Percentiles rank a stretch among this genome's conserved stretches.
These are phyloP conservation scores for Macaria notata DNA, from an alignment of 2,888 invertebrate genomes.

Conservation along the genomic window DNA sequence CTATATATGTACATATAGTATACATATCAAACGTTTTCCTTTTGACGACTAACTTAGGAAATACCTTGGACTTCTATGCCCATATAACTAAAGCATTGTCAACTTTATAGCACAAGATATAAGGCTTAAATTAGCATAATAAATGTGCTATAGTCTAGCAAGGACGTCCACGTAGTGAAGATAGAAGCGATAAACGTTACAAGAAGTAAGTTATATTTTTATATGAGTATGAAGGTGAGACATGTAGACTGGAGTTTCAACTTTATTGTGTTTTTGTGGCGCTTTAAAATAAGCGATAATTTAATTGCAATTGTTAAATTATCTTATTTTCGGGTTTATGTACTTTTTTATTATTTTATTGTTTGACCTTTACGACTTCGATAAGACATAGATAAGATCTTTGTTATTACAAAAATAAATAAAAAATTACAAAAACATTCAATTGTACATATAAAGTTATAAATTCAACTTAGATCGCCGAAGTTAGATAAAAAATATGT, in stretches of 20 bases:
- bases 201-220: constrained; percentile 25
- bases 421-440: too few species aligned
- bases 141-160: constrained; percentile 26
- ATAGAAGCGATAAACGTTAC: constrained; percentile 34
- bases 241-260: constrained; percentile 26
- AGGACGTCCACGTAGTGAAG: constrained; percentile 35
- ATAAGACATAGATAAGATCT: too few species aligned
- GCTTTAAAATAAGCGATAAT: background rate
- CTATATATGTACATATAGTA: constrained; percentile 7
- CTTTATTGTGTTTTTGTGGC: constrained; percentile 14
- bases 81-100: constrained; percentile 25
- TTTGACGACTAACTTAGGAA: constrained; percentile 48
- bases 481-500: too few species aligned
- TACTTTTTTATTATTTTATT: background rate
- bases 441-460: too few species aligned
- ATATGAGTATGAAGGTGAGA: constrained; percentile 29
- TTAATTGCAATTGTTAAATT: background rate
- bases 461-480: too few species aligned
- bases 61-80: constrained; percentile 43
- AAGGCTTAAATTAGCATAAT: constrained; percentile 11
- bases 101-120: constrained; percentile 7
- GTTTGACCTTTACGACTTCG: too few species aligned
- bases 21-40: constrained; percentile 49
- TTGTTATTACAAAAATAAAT: too few species aligned
- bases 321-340: background rate